Base-by-base conservation (phyloP, 2,797 vertebrate species). In the Poeciliopsis presidionis region DNA sequence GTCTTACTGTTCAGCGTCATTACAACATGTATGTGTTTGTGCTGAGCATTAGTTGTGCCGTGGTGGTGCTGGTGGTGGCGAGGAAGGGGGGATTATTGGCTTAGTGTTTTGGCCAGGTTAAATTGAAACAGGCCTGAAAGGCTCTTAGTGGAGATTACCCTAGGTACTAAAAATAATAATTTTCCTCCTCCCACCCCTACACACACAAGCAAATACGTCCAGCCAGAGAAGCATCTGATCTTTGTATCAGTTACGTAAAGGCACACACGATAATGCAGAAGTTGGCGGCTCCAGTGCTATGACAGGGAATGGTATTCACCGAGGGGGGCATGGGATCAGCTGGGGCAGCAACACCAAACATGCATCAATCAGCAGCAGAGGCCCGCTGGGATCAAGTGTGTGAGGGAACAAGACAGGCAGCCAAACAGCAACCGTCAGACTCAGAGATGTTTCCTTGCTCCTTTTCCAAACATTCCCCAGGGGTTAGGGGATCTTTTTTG, bases 101-200 rank as follows among this genome's bases (percentile, higher is more conserved):
- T 98, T 97, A 97, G 96, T 93, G 94, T 96, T 96, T 97, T 96
- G 96, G 96, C 96, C 96, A 96, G 97, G 97, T 97, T 98, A 96
- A 97, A 97, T 95, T 95, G 96, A 97, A 95, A 96, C 95, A 91
- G 92, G n/a, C 89, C 95, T 93, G 93, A 97, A 97, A 98, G 94
- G 95, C 96, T 97, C 96, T 98, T 97, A 97, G 88, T 92, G 91
- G 93, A 97, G 97, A 97, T 98, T 98, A 98, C 96, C 95, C 94
- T 96, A 94, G 87, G 89, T 90, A 91, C 97, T 98, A 98, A 98
- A 98, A 98, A 98, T 98, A 98, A 96, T 93, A 94, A 96, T 84
- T 91, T 86, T 81, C 78, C 76, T 77, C 77, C 77, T 41, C 75
- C 75, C 77, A 49, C 61, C 79, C 74, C 74, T 65, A 75, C 76